Percentiles rank a stretch among this genome's conserved stretches.
Conservation (phyloP, 2,113 vertebrate species). For the Garra rufa region DNA sequence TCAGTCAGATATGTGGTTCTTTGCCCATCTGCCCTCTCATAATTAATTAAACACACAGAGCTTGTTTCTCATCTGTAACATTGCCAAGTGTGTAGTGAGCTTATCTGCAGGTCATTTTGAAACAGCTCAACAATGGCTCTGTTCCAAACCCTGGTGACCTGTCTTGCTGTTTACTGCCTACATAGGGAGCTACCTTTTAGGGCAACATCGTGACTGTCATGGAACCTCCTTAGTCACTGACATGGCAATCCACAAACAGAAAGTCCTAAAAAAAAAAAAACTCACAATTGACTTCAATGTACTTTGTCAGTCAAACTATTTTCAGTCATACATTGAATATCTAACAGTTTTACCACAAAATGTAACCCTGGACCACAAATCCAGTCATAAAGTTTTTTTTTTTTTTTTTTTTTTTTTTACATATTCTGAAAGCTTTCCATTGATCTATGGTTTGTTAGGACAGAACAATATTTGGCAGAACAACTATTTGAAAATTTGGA, state of each 20-base stretch:
- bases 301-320: not conserved
- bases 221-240: not conserved
- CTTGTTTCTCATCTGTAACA: slow-evolving; percentile 65
- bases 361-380: no score
- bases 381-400: no score
- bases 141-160: not conserved
- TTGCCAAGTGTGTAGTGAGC: slow-evolving; percentile 68
- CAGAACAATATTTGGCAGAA: no score
- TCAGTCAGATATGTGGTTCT: slow-evolving; percentile 35
- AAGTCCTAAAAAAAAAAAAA: not conserved
- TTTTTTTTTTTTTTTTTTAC: not conserved
- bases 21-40: slow-evolving; percentile 48
- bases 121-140: slow-evolving; percentile 57
- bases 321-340: not conserved
- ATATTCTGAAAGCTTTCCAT: no score
- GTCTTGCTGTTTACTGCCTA: not conserved
- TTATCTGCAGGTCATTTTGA: slow-evolving; percentile 71
- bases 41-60: slow-evolving; percentile 75
- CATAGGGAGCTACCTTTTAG: not conserved
- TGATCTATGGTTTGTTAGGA: no score
- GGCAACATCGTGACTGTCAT: not conserved
- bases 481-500: no score
- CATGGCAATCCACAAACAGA: not conserved
- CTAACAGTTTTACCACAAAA: no score
- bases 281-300: not conserved